Conservation (phyloP, 1,140 invertebrate species). For the Cepaea nemoralis region DNA sequence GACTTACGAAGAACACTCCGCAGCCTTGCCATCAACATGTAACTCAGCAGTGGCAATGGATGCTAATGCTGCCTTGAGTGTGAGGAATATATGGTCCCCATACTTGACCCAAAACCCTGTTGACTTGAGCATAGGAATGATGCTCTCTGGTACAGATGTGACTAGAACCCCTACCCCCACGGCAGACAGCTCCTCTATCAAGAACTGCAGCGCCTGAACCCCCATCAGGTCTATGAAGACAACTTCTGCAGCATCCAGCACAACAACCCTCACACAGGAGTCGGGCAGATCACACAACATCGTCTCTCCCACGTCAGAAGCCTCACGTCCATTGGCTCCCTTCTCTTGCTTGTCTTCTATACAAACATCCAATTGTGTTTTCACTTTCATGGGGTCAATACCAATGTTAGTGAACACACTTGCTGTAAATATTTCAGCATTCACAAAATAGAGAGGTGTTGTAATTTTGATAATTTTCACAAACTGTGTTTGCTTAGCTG, state of each 20-base stretch:
- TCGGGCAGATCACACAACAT: too few relatives aligned
- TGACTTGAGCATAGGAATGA: constrained; percentile 24
- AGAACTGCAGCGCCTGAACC: constrained; percentile 44
- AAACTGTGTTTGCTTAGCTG: not conserved
- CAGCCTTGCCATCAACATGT: too few relatives aligned
- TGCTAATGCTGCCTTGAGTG: constrained; percentile 22
- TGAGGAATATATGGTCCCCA: constrained; percentile 31
- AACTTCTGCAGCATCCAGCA: constrained; percentile 44
- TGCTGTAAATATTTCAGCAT: constrained; percentile 49
- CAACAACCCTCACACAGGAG: not conserved
- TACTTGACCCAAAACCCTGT: constrained; percentile 37
- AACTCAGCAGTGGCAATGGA: not conserved
- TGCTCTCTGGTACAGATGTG: constrained; percentile 25
- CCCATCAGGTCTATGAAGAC: constrained; percentile 53
- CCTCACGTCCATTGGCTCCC: too few relatives aligned
- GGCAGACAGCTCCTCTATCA: constrained; percentile 27
- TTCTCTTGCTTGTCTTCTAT: not conserved
- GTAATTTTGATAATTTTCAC: constrained; percentile 41
- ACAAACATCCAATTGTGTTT: constrained; percentile 15
- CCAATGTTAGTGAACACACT: constrained; percentile 44
- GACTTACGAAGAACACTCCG: too few relatives aligned
- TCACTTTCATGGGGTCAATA: constrained; percentile 43
- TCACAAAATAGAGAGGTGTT: constrained; percentile 53
- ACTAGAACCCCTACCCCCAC: constrained; percentile 34
- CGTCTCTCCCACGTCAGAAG: too few relatives aligned